A percentile compares a stretch with the other conserved stretches of the same genome.
These are phyloP conservation scores for Zapus hudsonius DNA, from an alignment of 2,113 vertebrate genomes.

Conservation along the genomic window DNA sequence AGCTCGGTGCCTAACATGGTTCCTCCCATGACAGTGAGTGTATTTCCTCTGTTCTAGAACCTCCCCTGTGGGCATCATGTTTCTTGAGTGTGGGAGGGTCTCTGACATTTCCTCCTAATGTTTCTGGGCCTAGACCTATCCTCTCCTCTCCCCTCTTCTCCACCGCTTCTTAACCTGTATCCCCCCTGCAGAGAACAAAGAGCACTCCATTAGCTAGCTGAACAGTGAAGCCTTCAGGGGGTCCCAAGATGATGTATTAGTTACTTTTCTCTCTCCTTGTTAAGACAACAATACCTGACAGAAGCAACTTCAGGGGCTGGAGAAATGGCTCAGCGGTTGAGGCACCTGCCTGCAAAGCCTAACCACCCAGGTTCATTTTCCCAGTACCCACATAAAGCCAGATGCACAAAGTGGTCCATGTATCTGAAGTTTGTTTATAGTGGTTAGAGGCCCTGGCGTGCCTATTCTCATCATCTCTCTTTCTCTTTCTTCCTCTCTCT, in stretches of 20 bases:
- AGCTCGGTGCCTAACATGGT: neutral
- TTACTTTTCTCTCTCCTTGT: too few relatives aligned
- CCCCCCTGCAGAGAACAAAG: neutral
- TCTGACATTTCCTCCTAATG: neutral
- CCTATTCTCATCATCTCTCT: too few relatives aligned
- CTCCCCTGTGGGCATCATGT: rapidly evolving
- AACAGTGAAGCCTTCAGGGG: neutral
- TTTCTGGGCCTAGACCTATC: neutral
- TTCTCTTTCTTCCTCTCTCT: too few relatives aligned
- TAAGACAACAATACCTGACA: neutral
- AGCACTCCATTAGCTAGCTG: neutral
- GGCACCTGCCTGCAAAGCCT: too few relatives aligned
- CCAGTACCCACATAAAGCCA: too few relatives aligned
- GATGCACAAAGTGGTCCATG: too few relatives aligned
- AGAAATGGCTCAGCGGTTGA: too few relatives aligned
- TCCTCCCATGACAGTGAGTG: rapidly evolving
- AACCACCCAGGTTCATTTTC: too few relatives aligned
- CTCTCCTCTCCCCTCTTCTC: neutral
- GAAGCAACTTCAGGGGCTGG: neutral
- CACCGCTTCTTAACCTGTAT: neutral
- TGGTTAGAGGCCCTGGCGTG: too few relatives aligned
- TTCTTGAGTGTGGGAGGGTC: neutral
- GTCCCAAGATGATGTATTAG: neutral
- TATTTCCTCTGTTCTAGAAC: neutral
- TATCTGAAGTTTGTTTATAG: too few relatives aligned